Conservation (phyloP, 2,888 invertebrate genomes). For the Coenonympha arcania region DNA sequence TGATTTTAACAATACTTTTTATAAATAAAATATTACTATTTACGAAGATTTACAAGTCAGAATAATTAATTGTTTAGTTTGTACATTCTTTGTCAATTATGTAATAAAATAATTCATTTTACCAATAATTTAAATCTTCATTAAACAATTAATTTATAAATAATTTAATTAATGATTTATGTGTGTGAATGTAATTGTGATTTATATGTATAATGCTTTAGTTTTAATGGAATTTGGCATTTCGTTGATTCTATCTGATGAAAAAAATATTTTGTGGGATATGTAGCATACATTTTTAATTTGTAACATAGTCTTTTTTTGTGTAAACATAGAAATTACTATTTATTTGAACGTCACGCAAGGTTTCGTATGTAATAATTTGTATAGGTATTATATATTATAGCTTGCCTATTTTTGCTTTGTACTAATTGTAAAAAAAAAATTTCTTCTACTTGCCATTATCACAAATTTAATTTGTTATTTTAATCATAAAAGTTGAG, state of each 20-base stretch:
- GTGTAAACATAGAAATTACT: slow-evolving; percentile 42
- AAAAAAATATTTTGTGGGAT: too few species aligned
- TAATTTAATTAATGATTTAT: neutral
- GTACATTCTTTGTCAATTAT: neutral
- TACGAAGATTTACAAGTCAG: neutral
- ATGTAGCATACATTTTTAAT: slow-evolving; percentile 8
- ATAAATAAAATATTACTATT: neutral
- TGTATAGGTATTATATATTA: slow-evolving; percentile 26
- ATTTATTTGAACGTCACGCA: slow-evolving; percentile 55
- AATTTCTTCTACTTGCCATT: slow-evolving; percentile 52
- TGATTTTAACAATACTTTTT: neutral
- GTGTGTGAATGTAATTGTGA: neutral
- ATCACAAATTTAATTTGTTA: neutral
- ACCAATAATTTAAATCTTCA: neutral
- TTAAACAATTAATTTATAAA: neutral
- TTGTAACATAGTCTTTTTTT: slow-evolving; percentile 26
- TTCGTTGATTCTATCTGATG: too few species aligned
- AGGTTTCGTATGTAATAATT: slow-evolving; percentile 42
- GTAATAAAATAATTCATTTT: neutral
- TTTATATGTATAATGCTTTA: neutral
- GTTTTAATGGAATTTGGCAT: neutral
- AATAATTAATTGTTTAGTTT: neutral
- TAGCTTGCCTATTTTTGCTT: slow-evolving; percentile 60
- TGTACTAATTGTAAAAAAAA: slow-evolving; percentile 29
- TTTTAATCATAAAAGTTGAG: neutral